Percentiles rank a stretch among this genome's conserved stretches.
Conservation (phyloP, 2,888 invertebrate species). For the Mesorhabditis spiculigera region DNA sequence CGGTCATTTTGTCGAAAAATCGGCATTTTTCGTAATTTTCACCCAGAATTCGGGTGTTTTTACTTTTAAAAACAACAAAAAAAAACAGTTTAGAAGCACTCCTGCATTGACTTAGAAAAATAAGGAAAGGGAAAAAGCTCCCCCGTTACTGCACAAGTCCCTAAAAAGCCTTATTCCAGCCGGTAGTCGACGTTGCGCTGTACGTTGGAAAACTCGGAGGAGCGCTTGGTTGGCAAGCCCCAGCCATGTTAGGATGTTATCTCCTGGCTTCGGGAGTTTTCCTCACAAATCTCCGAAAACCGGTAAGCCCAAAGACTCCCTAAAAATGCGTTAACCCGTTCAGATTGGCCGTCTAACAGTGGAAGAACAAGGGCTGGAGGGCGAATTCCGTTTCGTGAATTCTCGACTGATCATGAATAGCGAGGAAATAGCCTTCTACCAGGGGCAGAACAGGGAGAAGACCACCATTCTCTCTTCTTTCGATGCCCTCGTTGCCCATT, state of each 20-base stretch:
- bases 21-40: too few relatives aligned
- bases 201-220: constrained; percentile 84
- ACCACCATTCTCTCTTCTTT: constrained; percentile 82
- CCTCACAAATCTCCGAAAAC: constrained; percentile 67
- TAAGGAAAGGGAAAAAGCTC: too few relatives aligned
- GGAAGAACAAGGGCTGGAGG: constrained; percentile 92
- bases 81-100: too few relatives aligned
- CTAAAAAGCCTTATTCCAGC: constrained; percentile 61
- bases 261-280: constrained; percentile 80
- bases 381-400: constrained; percentile 94
- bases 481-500: constrained; percentile 71
- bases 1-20: too few relatives aligned
- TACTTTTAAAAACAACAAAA: too few relatives aligned
- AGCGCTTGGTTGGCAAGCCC: constrained; percentile 81
- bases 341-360: constrained; percentile 76
- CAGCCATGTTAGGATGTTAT: constrained; percentile 81
- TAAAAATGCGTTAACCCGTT: not conserved
- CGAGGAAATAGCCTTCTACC: constrained; percentile 79
- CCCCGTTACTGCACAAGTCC: too few relatives aligned
- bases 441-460: constrained; percentile 71
- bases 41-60: too few relatives aligned
- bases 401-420: constrained; percentile 92
- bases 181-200: constrained; percentile 85
- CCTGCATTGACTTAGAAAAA: too few relatives aligned
- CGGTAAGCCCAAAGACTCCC: constrained; percentile 23